phyloP scores from a whole-genome alignment of 2,797 vertebrate species.

The Macropodus opercularis region DNA sequence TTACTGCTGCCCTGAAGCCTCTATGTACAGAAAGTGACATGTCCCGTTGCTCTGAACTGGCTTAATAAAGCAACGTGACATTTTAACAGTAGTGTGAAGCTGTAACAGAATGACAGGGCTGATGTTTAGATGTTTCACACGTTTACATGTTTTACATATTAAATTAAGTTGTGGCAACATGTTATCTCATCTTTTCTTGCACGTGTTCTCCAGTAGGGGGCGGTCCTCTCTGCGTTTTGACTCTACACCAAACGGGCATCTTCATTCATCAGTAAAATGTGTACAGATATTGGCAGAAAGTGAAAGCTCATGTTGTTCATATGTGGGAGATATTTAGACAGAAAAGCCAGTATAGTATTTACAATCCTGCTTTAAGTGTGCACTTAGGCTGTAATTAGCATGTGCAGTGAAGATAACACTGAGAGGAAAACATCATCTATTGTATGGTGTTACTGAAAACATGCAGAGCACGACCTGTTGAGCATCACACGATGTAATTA shows the following conservation, averaged over 20 bases:
- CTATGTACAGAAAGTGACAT: conserved; percentile 26
- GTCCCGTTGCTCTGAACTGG: conserved; percentile 9
- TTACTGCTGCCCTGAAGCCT: conserved; percentile 23
- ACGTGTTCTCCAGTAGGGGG: conserved; percentile 57
- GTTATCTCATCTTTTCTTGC: conserved; percentile 12
- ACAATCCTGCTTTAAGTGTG: conserved; percentile 32
- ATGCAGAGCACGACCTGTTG: conserved; percentile 14
- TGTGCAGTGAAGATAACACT: conserved; percentile 36
- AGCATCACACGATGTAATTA: conserved; percentile 9
- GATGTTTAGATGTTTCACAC: conserved; percentile 65
- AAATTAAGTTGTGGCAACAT: conserved; percentile 53
- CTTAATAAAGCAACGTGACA: conserved; percentile 21
- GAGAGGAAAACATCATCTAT: conserved; percentile 48
- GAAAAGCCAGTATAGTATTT: conserved; percentile 42
- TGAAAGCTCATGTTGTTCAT: conserved; percentile 30
- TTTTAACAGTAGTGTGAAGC: conserved; percentile 24
- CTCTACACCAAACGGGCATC: conserved; percentile 29
- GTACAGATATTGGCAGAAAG: conserved; percentile 28
- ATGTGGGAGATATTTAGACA: conserved; percentile 52
- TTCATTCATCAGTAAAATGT: conserved; percentile 28
- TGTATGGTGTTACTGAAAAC: conserved; percentile 44
- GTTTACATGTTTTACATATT: conserved; percentile 57
- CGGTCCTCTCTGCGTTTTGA: conserved; percentile 16
- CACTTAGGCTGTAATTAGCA: conserved; percentile 42
- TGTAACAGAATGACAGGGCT: conserved; percentile 1